phyloP scores from a whole-genome alignment of 2,888 invertebrate species.

The Tenthredo notha region DNA sequence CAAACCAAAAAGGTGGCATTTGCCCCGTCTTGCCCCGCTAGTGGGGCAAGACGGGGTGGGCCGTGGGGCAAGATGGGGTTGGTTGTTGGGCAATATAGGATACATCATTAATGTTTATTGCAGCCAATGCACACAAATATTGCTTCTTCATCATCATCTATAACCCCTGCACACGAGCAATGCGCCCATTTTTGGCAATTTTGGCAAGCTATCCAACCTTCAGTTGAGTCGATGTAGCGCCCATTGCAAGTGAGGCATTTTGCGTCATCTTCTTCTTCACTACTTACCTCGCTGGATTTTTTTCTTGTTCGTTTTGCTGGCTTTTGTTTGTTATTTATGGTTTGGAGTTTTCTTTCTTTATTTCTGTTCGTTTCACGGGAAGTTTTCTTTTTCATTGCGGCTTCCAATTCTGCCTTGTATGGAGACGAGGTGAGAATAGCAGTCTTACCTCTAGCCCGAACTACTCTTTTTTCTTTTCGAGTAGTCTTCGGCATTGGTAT shows the following conservation, averaged over 20 bases:
- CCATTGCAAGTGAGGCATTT: conserved; percentile 2
- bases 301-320: neutral
- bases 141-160: conserved; percentile 5
- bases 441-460: neutral
- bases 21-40: neutral
- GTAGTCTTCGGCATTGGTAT: neutral
- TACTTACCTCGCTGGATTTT: neutral
- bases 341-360: neutral
- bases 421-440: neutral
- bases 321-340: neutral
- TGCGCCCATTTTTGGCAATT: conserved; percentile 1
- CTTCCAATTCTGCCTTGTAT: neutral
- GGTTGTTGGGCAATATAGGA: neutral
- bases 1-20: neutral
- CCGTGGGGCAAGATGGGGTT: too few relatives aligned
- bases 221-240: neutral
- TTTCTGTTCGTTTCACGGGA: neutral
- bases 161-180: conserved; percentile 16
- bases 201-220: conserved; percentile 3
- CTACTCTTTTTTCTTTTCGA: neutral
- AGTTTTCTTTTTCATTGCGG: neutral
- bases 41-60: conserved; percentile 9
- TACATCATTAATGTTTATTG: neutral
- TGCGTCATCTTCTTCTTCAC: conserved; percentile 17
- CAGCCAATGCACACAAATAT: conserved; percentile 19